phyloP scores from a whole-genome alignment of 2,888 invertebrate genomes.

The Leptinotarsa rubiginosa region DNA sequence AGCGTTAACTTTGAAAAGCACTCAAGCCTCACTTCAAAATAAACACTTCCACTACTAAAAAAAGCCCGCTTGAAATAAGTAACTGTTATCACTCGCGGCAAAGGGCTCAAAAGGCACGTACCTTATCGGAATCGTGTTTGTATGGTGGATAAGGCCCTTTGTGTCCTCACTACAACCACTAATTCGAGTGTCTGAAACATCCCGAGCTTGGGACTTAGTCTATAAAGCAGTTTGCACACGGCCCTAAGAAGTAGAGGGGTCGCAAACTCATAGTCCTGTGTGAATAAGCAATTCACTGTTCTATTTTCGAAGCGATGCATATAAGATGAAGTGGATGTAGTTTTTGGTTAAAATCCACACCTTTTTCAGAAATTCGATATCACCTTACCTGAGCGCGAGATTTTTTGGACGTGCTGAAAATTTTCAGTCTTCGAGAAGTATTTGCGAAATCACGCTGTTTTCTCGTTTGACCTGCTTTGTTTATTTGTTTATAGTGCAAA shows the following conservation, averaged over 20 bases:
- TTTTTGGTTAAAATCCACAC: constrained; percentile 64
- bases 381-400: constrained; percentile 46
- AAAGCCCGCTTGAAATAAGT: constrained; percentile 27
- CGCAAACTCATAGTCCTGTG: constrained; percentile 52
- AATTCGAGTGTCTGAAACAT: constrained; percentile 70
- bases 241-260: constrained; percentile 63
- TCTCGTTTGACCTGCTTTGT: neutral
- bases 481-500: constrained; percentile 16
- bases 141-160: constrained; percentile 61
- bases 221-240: constrained; percentile 74
- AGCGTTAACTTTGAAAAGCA: constrained; percentile 29
- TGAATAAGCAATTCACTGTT: constrained; percentile 68
- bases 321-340: constrained; percentile 58
- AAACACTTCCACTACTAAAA: constrained; percentile 31
- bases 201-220: constrained; percentile 69
- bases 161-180: constrained; percentile 72
- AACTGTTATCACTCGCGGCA: constrained; percentile 46
- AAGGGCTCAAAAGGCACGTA: constrained; percentile 53
- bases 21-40: constrained; percentile 32
- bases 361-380: constrained; percentile 65
- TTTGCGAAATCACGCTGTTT: neutral
- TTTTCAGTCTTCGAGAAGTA: neutral
- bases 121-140: constrained; percentile 65
- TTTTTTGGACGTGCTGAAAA: constrained; percentile 4
- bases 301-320: constrained; percentile 69